phyloP scores from a whole-genome alignment of 2,888 invertebrate genomes.

The Drosophila imparisetae region DNA sequence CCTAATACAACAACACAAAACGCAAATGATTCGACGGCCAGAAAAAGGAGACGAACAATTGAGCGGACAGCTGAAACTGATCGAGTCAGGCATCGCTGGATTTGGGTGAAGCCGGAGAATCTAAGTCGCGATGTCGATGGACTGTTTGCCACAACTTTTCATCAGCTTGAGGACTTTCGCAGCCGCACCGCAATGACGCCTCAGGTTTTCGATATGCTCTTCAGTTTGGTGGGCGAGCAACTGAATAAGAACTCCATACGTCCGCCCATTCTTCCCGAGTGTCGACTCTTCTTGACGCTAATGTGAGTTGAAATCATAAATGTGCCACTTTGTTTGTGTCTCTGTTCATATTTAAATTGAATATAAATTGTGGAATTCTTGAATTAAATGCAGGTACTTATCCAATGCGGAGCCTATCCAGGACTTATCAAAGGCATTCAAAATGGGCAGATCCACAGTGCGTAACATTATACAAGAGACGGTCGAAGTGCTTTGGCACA shows the following conservation, averaged over 20 bases:
- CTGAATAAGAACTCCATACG: constrained; percentile 31
- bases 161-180: constrained; percentile 17
- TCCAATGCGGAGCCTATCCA: constrained; percentile 16
- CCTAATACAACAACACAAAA: background rate
- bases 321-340: background rate
- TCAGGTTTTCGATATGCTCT: constrained; percentile 35
- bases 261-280: constrained; percentile 14
- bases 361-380: background rate
- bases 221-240: constrained; percentile 39
- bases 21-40: background rate
- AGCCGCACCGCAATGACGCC: constrained; percentile 27
- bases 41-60: background rate
- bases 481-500: constrained; percentile 30
- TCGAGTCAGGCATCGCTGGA: background rate
- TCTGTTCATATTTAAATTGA: background rate
- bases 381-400: constrained; percentile 21
- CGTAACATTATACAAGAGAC: constrained; percentile 32
- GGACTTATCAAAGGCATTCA: constrained; percentile 27
- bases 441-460: constrained; percentile 33
- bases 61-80: background rate
- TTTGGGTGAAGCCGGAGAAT: constrained; percentile 31
- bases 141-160: constrained; percentile 16
- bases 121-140: constrained; percentile 21
- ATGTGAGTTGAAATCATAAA: constrained; percentile 18
- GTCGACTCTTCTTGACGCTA: constrained; percentile 32